Evolutionary conservation across 1,140 invertebrate genomes (phyloP).

Genomic region (Zaprionus ornatus): DNA sequence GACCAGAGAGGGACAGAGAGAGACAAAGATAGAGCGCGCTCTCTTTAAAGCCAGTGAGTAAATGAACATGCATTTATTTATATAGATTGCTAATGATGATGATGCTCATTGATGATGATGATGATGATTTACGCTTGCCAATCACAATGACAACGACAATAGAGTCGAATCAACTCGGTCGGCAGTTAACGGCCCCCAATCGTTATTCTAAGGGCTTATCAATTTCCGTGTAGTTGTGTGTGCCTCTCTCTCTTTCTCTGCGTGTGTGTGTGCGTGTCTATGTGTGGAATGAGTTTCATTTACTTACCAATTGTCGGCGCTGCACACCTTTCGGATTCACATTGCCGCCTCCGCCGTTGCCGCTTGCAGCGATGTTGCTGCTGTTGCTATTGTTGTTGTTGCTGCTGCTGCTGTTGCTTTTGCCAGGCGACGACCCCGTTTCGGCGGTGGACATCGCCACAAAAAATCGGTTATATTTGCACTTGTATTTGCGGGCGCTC

Average conservation of each 20-base stretch:
- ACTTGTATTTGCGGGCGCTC: slow-evolving; percentile 34
- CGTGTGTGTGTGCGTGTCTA: not conserved
- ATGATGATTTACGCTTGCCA: slow-evolving; percentile 58
- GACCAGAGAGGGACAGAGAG: not conserved
- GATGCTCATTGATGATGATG: not conserved
- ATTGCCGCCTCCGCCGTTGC: slow-evolving; percentile 46
- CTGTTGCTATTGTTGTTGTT: slow-evolving; percentile 42
- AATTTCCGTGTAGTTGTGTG: slow-evolving; percentile 4
- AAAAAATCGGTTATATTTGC: slow-evolving; percentile 48
- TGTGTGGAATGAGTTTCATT: slow-evolving; percentile 8
- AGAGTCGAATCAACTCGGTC: slow-evolving; percentile 6
- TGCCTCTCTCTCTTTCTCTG: not conserved
- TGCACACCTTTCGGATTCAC: slow-evolving; percentile 79
- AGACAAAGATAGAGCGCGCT: not conserved
- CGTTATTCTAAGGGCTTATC: slow-evolving; percentile 32
- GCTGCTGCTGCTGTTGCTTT: slow-evolving; percentile 69
- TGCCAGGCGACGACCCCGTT: slow-evolving; percentile 83
- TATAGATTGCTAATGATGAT: slow-evolving; percentile 67
- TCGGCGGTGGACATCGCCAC: slow-evolving; percentile 82
- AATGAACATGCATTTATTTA: slow-evolving; percentile 69
- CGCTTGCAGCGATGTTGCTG: slow-evolving; percentile 32
- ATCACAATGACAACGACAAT: slow-evolving; percentile 45
- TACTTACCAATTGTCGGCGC: slow-evolving; percentile 82
- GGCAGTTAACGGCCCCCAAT: slow-evolving; percentile 25
- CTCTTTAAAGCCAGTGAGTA: not conserved